Conservation (phyloP, 2,797 vertebrate species). For the Apogon talboti region DNA sequence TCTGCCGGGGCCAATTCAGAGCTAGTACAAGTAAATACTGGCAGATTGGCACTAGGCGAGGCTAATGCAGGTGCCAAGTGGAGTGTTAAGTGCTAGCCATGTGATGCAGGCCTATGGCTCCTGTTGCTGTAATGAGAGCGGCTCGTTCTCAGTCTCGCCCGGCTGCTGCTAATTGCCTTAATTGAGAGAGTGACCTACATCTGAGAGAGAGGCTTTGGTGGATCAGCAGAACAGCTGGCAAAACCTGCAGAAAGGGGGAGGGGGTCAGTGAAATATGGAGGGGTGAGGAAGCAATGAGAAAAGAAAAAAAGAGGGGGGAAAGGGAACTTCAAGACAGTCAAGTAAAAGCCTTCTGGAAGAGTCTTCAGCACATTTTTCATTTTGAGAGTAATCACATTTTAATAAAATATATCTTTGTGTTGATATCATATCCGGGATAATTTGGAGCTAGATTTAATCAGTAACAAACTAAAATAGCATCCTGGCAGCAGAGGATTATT, state of each 20-base stretch:
- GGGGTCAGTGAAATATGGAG: constrained; percentile 19
- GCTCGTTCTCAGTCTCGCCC: constrained; percentile 51
- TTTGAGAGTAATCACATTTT: too few relatives aligned
- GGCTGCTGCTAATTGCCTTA: constrained; percentile 77
- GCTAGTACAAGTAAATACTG: constrained; percentile 45
- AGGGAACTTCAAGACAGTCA: too few relatives aligned
- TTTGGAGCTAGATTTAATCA: too few relatives aligned
- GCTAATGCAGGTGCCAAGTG: constrained; percentile 64
- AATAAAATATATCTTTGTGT: too few relatives aligned
- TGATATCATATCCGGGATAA: too few relatives aligned
- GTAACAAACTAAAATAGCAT: too few relatives aligned
- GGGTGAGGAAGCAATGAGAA: constrained; percentile 41
- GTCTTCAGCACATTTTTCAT: too few relatives aligned
- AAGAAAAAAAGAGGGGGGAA: not conserved
- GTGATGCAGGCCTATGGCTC: constrained; percentile 64
- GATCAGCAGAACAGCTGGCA: constrained; percentile 75
- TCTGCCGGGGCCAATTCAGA: constrained; percentile 9
- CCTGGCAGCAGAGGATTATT: too few relatives aligned
- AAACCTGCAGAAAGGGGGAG: constrained; percentile 44
- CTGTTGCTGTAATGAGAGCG: constrained; percentile 72
- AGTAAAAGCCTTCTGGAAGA: too few relatives aligned
- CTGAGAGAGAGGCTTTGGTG: constrained; percentile 54
- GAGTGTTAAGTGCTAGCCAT: constrained; percentile 61
- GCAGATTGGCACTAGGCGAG: constrained; percentile 44
- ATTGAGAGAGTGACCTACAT: constrained; percentile 81